Evolutionary conservation across 2,888 invertebrate species (phyloP), one percentile per base, ranked within the genome.

Genomic region (Ichneumoninae sp.): DNA sequence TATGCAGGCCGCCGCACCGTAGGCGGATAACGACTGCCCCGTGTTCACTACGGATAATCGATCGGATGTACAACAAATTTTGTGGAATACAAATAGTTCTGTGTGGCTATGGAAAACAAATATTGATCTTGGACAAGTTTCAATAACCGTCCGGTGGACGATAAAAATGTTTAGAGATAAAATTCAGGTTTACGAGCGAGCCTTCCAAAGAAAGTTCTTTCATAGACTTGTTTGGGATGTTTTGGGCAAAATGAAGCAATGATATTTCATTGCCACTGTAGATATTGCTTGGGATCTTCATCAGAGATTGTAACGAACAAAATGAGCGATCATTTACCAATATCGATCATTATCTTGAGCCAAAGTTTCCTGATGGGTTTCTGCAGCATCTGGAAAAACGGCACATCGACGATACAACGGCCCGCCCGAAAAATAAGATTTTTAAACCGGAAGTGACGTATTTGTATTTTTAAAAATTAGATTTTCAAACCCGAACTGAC

Each of bases 31-130:
- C 70, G 83, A 33, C 83, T 84, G 81, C 75, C 68, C 76, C 82
- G 80, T 87, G 88, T 90, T 90, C 89, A 85, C 89, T 85, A 60
- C 26, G 76, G 60, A 79, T 80, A 82, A 82, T 82, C 84, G 81
- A 84, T 79, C 54, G 70, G 54, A 52, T 62, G 60, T 72, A 60
- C 66, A 16, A 65, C 74, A 33, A 57, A 19, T 77, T 65, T 44
- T 19, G 10, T 65, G 47, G 68, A 57, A 71, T 50, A 50, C 65
- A 78, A 66, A 66, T 65, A 52, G 36, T 40, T 40, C 7, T 33
- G 33, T 6, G 33, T 57, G 57, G 30, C 19, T 57, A 19, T 36
- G 44, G 22, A 6, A 52, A 30, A 30, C 47, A 30, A 50, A 47
- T 26, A 69, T 47, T 47, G 47, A 44, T 26, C 16, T 69, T 50